A percentile compares a stretch with the other conserved stretches of the same genome.
Conservation (phyloP, 2,113 vertebrate genomes). For the Hippocampus abdominalis region DNA sequence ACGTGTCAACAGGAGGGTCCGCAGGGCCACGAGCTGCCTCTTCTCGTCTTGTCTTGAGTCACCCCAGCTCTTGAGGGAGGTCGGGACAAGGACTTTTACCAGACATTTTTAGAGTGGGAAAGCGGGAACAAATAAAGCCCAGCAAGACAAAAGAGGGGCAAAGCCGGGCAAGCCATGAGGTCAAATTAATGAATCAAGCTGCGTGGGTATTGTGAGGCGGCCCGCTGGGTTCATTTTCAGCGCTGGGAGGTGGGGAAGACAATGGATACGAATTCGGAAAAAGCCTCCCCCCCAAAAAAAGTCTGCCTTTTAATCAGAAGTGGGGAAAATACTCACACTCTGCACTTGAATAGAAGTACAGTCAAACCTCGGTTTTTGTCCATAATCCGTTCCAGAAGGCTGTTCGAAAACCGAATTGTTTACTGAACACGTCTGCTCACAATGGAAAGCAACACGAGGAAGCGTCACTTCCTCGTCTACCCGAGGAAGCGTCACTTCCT, state of each 20-base stretch:
- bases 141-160: constrained; percentile 46
- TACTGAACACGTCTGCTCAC: too few species aligned
- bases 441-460: too few species aligned
- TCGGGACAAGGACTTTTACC: not conserved
- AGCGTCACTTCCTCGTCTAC: too few species aligned
- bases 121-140: constrained; percentile 31
- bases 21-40: constrained; percentile 58
- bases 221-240: not conserved
- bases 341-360: too few species aligned
- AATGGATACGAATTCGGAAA: constrained; percentile 9
- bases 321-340: not conserved
- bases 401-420: too few species aligned
- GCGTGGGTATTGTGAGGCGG: constrained; percentile 29
- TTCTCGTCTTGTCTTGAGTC: constrained; percentile 47
- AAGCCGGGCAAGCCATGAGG: constrained; percentile 30
- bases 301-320: constrained; percentile 16
- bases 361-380: too few species aligned
- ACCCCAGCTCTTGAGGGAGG: constrained; percentile 8
- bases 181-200: constrained; percentile 51
- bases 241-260: not conserved
- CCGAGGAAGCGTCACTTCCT: too few species aligned
- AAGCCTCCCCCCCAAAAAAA: not conserved
- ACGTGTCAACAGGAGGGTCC: constrained; percentile 54
- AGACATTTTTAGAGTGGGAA: constrained; percentile 1
- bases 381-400: too few species aligned